Conservation (phyloP, 2,113 vertebrate species). For the Cynopterus brachyotis region DNA sequence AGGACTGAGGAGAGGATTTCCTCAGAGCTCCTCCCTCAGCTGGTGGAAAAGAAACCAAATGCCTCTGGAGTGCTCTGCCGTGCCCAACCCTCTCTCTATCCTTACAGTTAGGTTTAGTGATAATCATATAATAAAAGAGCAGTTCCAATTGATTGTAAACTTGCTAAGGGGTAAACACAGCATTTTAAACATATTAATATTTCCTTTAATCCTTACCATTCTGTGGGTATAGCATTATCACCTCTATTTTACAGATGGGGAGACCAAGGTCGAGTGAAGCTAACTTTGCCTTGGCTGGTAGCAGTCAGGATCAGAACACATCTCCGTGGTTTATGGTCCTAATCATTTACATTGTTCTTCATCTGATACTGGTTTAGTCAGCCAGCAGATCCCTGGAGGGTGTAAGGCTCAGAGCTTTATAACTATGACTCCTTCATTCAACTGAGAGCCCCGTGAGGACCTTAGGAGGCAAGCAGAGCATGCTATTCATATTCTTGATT, state of each 20-base stretch:
- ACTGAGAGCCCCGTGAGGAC: neutral
- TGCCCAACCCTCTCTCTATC: neutral
- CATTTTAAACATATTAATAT: neutral
- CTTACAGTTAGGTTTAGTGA: neutral
- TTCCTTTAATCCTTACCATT: neutral
- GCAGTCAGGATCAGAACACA: neutral
- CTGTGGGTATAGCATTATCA: neutral
- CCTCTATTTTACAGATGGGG: neutral
- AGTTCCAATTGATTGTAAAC: conserved; percentile 12
- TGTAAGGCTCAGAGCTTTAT: conserved; percentile 4
- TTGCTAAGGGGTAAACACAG: neutral
- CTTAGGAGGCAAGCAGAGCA: neutral
- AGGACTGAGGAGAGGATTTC: conserved; percentile 12
- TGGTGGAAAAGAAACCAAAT: conserved; percentile 14
- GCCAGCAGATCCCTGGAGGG: neutral
- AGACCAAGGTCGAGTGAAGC: neutral
- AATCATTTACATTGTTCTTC: neutral
- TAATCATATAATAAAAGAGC: neutral
- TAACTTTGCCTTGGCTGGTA: neutral
- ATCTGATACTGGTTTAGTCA: neutral
- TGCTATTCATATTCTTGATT: conserved; percentile 45
- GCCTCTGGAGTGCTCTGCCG: neutral
- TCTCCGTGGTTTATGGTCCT: neutral
- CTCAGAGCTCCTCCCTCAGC: neutral
- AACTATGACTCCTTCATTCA: neutral